phyloP scores from a whole-genome alignment of 2,888 invertebrate species.

The Alviniconcha strummeri region DNA sequence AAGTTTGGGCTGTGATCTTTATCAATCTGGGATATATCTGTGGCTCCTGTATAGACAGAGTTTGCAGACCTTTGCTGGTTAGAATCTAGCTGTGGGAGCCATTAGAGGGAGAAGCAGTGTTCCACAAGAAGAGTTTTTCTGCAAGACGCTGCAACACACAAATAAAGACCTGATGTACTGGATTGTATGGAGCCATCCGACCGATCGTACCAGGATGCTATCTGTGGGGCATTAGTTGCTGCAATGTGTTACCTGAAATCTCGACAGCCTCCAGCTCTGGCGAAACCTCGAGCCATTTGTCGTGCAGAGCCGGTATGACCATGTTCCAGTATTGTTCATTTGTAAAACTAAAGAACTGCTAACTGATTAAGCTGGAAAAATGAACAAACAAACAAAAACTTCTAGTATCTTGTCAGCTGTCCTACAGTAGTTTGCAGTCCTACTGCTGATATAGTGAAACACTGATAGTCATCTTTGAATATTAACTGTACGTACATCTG shows the following conservation, averaged over 20 bases:
- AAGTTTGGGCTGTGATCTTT: too few relatives aligned
- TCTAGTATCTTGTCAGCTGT: neutral
- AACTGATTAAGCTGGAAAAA: neutral
- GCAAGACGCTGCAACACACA: too few relatives aligned
- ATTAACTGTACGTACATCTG: too few relatives aligned
- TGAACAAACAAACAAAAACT: neutral
- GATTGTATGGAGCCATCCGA: constrained; percentile 48
- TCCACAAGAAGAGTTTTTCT: too few relatives aligned
- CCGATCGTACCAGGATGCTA: constrained; percentile 61
- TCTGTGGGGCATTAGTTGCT: constrained; percentile 64
- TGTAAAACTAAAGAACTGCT: neutral
- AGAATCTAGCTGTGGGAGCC: too few relatives aligned
- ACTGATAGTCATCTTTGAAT: too few relatives aligned
- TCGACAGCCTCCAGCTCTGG: constrained; percentile 39
- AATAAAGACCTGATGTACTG: constrained; percentile 12
- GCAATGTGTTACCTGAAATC: constrained; percentile 65
- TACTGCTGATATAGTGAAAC: too few relatives aligned
- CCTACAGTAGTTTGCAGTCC: too few relatives aligned
- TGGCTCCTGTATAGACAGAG: too few relatives aligned
- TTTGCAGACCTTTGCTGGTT: too few relatives aligned
- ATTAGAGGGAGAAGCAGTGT: too few relatives aligned
- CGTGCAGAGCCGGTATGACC: constrained; percentile 55
- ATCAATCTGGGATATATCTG: too few relatives aligned
- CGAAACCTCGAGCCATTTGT: constrained; percentile 45
- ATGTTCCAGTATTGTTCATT: neutral